Conservation (phyloP, 2,113 vertebrate genomes). For the Gavia stellata region DNA sequence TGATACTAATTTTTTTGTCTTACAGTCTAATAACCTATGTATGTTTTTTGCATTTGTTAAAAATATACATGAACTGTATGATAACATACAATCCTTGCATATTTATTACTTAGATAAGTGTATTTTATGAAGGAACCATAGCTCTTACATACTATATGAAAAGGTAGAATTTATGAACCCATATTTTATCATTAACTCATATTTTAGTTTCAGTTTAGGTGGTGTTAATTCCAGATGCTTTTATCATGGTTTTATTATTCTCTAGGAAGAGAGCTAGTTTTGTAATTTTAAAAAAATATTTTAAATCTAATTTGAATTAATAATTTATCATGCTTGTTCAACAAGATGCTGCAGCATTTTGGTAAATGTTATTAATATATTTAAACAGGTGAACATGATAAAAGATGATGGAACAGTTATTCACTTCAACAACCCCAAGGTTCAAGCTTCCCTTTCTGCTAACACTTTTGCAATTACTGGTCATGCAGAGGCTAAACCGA, state of each 20-base stretch:
- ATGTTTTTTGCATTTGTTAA: not conserved
- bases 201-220: not conserved
- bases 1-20: not conserved
- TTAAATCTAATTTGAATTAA: not conserved
- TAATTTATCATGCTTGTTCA: not conserved
- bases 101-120: not conserved
- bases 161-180: too few species aligned
- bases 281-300: not conserved
- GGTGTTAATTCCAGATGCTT: not conserved
- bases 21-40: not conserved
- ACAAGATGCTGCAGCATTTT: not conserved
- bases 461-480: slow-evolving; percentile 98
- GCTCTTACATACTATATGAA: too few species aligned
- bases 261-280: not conserved
- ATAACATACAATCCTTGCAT: not conserved
- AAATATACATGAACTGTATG: not conserved
- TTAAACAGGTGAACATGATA: slow-evolving; percentile 95
- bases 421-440: slow-evolving; percentile 99
- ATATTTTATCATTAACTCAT: not conserved
- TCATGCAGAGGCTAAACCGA: slow-evolving; percentile 95
- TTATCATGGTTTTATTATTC: not conserved
- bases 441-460: slow-evolving; percentile 95
- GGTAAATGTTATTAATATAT: slow-evolving; percentile 17
- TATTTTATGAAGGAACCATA: not conserved
- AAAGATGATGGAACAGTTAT: slow-evolving; percentile 98